Conservation (phyloP, 2,113 vertebrate genomes). For the Chamaetylas fuelleborni region DNA sequence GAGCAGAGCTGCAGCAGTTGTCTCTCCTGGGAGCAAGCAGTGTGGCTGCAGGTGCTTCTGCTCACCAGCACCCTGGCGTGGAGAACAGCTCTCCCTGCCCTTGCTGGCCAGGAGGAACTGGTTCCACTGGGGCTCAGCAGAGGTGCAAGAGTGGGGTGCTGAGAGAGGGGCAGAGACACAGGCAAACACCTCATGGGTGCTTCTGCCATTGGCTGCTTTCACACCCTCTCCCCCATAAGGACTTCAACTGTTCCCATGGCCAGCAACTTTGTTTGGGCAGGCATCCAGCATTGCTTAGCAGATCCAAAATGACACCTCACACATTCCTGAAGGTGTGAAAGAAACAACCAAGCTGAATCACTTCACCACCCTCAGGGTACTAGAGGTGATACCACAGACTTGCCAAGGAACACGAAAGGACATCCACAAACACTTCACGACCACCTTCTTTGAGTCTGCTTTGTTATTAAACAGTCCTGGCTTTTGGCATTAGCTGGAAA, state of each 20-base stretch:
- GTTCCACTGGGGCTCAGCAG: background rate
- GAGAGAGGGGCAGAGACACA: background rate
- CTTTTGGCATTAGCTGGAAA: background rate
- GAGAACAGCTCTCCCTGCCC: background rate
- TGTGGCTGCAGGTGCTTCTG: background rate
- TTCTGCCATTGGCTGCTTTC: background rate
- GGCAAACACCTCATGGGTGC: background rate
- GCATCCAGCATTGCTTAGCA: slow-evolving; percentile 43
- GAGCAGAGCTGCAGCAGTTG: background rate
- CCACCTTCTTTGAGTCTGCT: slow-evolving; percentile 26
- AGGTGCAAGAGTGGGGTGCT: background rate
- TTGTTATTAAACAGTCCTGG: slow-evolving; percentile 4
- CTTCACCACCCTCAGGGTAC: background rate
- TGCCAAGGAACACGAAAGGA: slow-evolving; percentile 37
- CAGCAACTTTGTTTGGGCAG: slow-evolving; percentile 37
- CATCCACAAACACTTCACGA: slow-evolving; percentile 53
- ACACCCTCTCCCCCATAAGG: background rate
- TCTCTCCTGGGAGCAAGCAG: background rate
- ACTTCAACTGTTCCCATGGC: slow-evolving; percentile 7
- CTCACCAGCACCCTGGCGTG: background rate
- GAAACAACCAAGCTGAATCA: slow-evolving; percentile 49
- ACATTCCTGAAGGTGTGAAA: slow-evolving; percentile 55
- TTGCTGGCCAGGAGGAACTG: background rate
- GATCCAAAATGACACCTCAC: slow-evolving; percentile 37
- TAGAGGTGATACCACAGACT: background rate